Percentiles rank a stretch among this genome's conserved stretches.
These are phyloP conservation scores for Acrocephalus kingi DNA, from an alignment of 2,113 vertebrate genomes.

Conservation along the genomic window DNA sequence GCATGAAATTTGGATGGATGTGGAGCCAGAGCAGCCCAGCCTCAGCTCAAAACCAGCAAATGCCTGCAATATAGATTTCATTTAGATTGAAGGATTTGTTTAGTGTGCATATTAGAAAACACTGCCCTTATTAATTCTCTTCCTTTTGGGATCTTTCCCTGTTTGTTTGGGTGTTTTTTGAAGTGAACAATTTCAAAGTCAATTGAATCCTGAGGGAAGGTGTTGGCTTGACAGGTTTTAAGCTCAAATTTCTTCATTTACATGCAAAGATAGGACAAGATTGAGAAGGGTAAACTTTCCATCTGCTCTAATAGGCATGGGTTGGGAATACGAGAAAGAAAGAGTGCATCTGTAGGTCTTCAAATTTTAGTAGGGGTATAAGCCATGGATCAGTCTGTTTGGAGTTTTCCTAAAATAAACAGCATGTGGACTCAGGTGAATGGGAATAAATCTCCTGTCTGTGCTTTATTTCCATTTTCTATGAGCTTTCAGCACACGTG, in stretches of 20 bases:
- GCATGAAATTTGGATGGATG: conserved; percentile 44
- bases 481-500: rapidly evolving
- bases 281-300: conserved; percentile 44
- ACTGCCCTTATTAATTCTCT: conserved; percentile 48
- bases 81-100: conserved; percentile 69
- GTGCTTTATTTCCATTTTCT: not conserved
- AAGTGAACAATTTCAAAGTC: conserved; percentile 9
- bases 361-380: not conserved
- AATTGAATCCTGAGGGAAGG: conserved; percentile 44
- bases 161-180: conserved; percentile 38
- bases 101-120: conserved; percentile 58
- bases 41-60: conserved; percentile 1
- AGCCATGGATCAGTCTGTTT: not conserved
- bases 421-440: not conserved
- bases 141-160: conserved; percentile 27
- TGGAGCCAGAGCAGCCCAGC: not conserved
- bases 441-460: not conserved
- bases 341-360: not conserved
- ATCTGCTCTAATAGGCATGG: conserved; percentile 13
- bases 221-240: conserved; percentile 35
- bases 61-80: conserved; percentile 68
- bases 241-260: conserved; percentile 43
- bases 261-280: conserved; percentile 30
- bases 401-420: not conserved
- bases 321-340: not conserved